Conservation (phyloP, 2,888 invertebrate genomes). For the Mesoligia furuncula region DNA sequence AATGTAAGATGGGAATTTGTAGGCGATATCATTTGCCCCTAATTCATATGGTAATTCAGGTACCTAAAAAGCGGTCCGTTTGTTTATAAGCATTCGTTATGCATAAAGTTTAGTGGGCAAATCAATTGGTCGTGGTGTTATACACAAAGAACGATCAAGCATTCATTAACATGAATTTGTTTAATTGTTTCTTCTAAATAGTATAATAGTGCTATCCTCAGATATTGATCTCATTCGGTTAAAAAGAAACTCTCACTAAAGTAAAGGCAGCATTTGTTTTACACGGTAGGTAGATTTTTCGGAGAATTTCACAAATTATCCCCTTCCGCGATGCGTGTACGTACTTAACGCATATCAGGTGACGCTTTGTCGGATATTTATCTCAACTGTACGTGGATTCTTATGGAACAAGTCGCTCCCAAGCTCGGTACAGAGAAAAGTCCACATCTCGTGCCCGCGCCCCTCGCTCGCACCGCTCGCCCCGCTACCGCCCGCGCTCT, state of each 20-base stretch:
- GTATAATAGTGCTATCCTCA: neutral
- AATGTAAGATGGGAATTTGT: constrained; percentile 71
- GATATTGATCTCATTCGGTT: neutral
- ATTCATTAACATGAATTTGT: neutral
- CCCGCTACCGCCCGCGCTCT: constrained; percentile 57
- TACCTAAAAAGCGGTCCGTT: neutral
- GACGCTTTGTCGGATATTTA: constrained; percentile 74
- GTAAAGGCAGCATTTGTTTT: neutral
- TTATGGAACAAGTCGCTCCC: constrained; percentile 74
- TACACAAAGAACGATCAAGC: neutral
- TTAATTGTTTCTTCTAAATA: neutral
- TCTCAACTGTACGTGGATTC: constrained; percentile 75
- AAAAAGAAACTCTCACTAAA: neutral
- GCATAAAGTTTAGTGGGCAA: neutral
- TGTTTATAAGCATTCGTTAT: constrained; percentile 1
- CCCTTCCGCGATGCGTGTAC: constrained; percentile 11
- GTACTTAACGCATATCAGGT: constrained; percentile 63
- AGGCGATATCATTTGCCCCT: constrained; percentile 24
- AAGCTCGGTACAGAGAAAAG: constrained; percentile 67
- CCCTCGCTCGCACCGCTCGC: constrained; percentile 53
- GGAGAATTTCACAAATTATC: neutral
- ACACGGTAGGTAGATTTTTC: neutral
- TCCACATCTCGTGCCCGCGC: constrained; percentile 64
- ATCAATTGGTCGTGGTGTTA: neutral
- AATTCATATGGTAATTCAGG: constrained; percentile 32